Percentiles rank a stretch among this genome's conserved stretches.
Conservation (phyloP, 35 echinoderm and acorn worm species). For the Heliocidaris erythrogramma region DNA sequence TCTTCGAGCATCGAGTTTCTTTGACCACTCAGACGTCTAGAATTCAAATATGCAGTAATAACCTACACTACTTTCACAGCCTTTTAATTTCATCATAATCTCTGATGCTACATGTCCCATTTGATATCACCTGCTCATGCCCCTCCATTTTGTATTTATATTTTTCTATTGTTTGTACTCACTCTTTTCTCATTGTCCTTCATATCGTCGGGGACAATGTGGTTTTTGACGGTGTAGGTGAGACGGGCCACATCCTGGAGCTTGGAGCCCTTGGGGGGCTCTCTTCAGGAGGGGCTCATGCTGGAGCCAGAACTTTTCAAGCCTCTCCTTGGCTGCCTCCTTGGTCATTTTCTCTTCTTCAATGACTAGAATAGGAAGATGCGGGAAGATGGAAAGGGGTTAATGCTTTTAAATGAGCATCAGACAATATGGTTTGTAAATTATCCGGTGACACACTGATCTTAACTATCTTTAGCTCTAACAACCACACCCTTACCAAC, state of each 20-base stretch:
- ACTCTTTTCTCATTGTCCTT: conserved; percentile 89
- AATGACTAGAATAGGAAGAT: conserved; percentile 52
- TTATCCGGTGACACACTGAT: too few species aligned
- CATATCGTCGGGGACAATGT: conserved; percentile 74
- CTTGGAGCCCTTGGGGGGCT: conserved; percentile 66
- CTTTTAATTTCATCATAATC: too few species aligned
- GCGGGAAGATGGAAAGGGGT: neutral
- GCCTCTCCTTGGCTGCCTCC: conserved; percentile 38
- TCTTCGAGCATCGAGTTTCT: too few species aligned
- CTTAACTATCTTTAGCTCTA: too few species aligned
- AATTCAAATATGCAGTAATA: too few species aligned
- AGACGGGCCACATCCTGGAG: conserved; percentile 88
- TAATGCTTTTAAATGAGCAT: neutral
- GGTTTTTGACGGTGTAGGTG: conserved; percentile 76
- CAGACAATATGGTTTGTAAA: too few species aligned
- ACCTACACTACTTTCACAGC: too few species aligned
- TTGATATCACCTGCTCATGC: too few species aligned
- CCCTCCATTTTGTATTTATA: too few species aligned
- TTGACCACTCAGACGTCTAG: too few species aligned
- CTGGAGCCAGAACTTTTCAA: conserved; percentile 91
- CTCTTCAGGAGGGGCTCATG: conserved; percentile 79
- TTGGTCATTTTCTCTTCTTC: conserved; percentile 69
- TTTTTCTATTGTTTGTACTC: neutral
- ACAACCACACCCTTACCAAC: neutral
- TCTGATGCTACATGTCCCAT: too few species aligned